Conservation (phyloP, 2,888 invertebrate genomes). For the Netelia virgata region DNA sequence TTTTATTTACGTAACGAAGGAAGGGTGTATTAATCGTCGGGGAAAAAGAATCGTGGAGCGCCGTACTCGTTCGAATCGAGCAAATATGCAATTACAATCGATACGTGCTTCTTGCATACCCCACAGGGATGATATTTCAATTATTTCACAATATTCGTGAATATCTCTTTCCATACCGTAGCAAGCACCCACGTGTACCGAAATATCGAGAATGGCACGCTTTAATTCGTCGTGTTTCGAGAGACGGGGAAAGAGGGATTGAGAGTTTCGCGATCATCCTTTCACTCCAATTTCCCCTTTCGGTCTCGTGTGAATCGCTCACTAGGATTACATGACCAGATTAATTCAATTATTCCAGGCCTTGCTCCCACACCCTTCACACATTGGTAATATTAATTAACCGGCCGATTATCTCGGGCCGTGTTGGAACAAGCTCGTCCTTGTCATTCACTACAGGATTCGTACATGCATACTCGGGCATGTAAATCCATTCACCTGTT, state of each 20-base stretch:
- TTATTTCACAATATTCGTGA: conserved; percentile 7
- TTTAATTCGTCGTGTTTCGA: conserved; percentile 27
- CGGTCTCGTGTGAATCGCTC: conserved; percentile 34
- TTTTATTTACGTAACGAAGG: neutral
- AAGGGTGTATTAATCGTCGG: neutral
- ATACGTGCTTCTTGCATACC: conserved; percentile 41
- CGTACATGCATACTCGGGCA: conserved; percentile 39
- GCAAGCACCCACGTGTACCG: neutral
- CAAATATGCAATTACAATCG: conserved; percentile 23
- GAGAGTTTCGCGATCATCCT: conserved; percentile 36
- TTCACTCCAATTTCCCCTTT: conserved; percentile 39
- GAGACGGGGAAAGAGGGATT: conserved; percentile 6
- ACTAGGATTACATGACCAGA: conserved; percentile 60
- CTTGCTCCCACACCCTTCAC: conserved; percentile 38
- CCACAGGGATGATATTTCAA: conserved; percentile 41
- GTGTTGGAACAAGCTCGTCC: conserved; percentile 41
- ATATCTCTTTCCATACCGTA: neutral
- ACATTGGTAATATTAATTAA: conserved; percentile 71
- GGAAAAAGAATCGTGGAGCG: neutral
- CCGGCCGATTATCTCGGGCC: conserved; percentile 64
- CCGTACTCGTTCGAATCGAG: conserved; percentile 1
- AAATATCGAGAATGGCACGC: conserved; percentile 42
- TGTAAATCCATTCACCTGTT: conserved; percentile 52
- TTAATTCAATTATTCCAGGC: conserved; percentile 63
- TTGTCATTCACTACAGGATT: conserved; percentile 57